phyloP scores from a whole-genome alignment of 2,797 vertebrate species.

The Tokudaia muenninki region DNA sequence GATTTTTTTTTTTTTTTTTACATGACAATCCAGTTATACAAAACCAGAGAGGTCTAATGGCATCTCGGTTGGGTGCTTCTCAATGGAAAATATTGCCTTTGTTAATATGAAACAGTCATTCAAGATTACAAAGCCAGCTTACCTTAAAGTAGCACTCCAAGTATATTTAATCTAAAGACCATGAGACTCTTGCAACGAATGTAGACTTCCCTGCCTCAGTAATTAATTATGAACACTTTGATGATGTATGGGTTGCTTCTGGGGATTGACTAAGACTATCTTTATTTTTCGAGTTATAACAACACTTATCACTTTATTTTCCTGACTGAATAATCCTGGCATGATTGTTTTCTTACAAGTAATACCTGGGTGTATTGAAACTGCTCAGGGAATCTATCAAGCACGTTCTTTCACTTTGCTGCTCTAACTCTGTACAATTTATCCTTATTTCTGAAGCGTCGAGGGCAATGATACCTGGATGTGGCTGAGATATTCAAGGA shows the following conservation, averaged over 20 bases:
- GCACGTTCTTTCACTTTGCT: not conserved
- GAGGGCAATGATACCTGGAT: not conserved
- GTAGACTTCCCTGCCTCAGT: not conserved
- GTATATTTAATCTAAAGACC: slow-evolving; percentile 7
- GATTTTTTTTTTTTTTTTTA: slow-evolving; percentile 4
- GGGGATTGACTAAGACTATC: not conserved
- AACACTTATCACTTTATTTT: not conserved
- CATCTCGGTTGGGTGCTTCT: slow-evolving; percentile 26
- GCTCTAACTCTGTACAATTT: not conserved
- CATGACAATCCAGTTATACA: not conserved
- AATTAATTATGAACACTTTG: slow-evolving; percentile 17
- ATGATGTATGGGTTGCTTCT: slow-evolving; percentile 29
- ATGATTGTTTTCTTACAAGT: not conserved
- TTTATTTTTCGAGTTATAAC: slow-evolving; percentile 39
- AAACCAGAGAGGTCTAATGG: not conserved
- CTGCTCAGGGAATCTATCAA: not conserved
- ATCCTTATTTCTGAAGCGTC: not conserved
- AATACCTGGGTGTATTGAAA: not conserved
- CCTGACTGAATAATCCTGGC: not conserved
- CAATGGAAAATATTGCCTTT: slow-evolving; percentile 24
- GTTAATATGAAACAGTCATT: slow-evolving; percentile 5
- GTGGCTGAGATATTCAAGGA: not conserved
- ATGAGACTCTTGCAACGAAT: not conserved
- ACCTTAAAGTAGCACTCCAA: slow-evolving; percentile 27
- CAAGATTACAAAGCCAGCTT: slow-evolving; percentile 12